These are phyloP conservation scores for Cephalopterus ornatus DNA, from an alignment of 2,113 vertebrate genomes.

Conservation along the genomic window DNA sequence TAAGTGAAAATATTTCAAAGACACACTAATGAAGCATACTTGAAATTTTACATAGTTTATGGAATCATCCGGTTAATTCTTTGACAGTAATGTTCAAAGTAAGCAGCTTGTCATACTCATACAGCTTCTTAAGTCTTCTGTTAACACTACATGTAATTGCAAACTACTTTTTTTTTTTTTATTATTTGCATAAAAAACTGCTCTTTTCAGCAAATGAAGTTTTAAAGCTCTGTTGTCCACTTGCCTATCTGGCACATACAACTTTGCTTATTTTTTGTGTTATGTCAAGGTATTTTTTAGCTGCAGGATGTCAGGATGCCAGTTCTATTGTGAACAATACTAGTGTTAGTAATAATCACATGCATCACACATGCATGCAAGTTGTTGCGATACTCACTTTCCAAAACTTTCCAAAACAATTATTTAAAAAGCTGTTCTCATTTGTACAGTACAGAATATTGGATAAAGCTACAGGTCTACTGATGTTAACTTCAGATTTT, in stretches of 20 bases:
- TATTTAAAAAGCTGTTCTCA: not conserved
- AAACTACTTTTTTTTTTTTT: not conserved
- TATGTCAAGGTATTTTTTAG: not conserved
- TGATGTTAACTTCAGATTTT: not conserved
- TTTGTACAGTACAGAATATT: not conserved
- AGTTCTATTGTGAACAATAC: not conserved
- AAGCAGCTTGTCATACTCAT: not conserved
- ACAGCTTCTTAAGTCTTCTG: not conserved
- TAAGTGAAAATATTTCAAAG: not conserved
- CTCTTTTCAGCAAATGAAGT: not conserved
- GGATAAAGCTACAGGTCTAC: not conserved
- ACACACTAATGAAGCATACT: not conserved
- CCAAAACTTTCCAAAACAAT: not conserved
- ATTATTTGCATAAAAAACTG: not conserved
- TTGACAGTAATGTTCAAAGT: not conserved
- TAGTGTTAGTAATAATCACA: not conserved
- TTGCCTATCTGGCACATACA: not conserved
- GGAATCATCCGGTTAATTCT: not conserved
- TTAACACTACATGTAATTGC: not conserved
- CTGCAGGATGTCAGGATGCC: not conserved
- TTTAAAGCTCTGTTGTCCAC: not conserved
- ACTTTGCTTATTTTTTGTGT: not conserved
- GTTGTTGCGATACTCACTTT: not conserved
- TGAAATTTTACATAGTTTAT: not conserved
- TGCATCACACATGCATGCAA: rapidly evolving